Percentiles rank a stretch among this genome's conserved stretches.
Evolutionary conservation across 2,797 vertebrate genomes (phyloP).

Genomic region (Pseudochromis fuscus): DNA sequence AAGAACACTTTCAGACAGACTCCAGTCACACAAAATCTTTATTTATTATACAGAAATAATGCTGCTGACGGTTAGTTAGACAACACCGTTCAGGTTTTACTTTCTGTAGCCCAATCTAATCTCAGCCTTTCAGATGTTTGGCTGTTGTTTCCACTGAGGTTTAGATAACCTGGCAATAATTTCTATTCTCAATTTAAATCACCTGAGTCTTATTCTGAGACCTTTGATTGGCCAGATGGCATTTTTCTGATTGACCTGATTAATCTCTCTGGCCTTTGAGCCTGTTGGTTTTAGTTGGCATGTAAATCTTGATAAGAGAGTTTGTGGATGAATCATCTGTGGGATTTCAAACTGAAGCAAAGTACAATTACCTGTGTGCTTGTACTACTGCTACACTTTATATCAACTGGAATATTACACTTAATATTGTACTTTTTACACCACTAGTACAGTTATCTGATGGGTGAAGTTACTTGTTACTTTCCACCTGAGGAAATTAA

Average conservation of each 20-base stretch:
- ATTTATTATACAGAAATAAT: background rate
- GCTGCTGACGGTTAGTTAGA: background rate
- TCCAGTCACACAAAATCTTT: background rate
- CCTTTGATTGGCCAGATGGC: slow-evolving; percentile 65
- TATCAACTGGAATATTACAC: background rate
- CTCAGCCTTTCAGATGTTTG: background rate
- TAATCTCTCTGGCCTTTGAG: slow-evolving; percentile 66
- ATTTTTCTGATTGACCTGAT: slow-evolving; percentile 24
- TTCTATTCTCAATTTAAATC: background rate
- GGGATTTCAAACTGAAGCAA: slow-evolving; percentile 4
- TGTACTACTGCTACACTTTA: background rate
- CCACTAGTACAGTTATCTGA: background rate
- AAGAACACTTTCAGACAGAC: slow-evolving; percentile 47
- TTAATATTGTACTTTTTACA: background rate
- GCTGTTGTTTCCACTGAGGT: background rate
- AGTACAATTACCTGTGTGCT: background rate
- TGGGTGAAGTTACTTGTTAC: background rate
- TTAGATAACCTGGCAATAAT: background rate
- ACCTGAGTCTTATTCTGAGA: slow-evolving; percentile 49
- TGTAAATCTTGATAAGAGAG: slow-evolving; percentile 57
- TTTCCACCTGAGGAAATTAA: background rate
- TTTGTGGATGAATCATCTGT: background rate
- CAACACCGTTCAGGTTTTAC: too few relatives aligned
- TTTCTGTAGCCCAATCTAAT: too few relatives aligned
- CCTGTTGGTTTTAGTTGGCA: slow-evolving; percentile 16